Base-by-base conservation (phyloP, 1,140 invertebrate species). In the Megalopta genalis region DNA sequence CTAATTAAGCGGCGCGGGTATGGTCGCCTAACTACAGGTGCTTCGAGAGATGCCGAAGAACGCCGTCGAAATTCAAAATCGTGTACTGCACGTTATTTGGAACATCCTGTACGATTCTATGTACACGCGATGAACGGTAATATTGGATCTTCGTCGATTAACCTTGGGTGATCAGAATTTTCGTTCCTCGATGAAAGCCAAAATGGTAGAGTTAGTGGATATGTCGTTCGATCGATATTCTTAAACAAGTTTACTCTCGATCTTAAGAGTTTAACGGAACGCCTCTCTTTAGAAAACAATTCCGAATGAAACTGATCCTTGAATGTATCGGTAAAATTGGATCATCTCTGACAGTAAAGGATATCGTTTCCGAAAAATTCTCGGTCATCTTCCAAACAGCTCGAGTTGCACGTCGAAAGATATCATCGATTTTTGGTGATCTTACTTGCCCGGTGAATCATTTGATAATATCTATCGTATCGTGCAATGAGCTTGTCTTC, bases 341-440 rank as follows among this genome's bases (percentile, higher is more conserved):
- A 46, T 46, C 7, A 57, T 57, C 54, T 70, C 39, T 52, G 16
- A 77, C 66, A 69, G 65, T 4, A 46, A 67, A 67, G 12, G 12
- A 16, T 57, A 57, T 7, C 49, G 21, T 57, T n/a, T 9, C 12
- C 9, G 25, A 75, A 46, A 14, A 46, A n/a, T 25, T 74, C 16
- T 21, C 39, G 8, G n/a, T 27, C 16, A 37, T 37, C 49, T 37
- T 57, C 18, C n/a, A 27, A 54, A 49, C 23, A 32, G n/a, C 25
- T 74, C 23, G 3, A 25, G 23, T 14, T 16, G 6, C 9, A 66
- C 16, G 25, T 21, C 23, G 23, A 21, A 39, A 64, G 18, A 23
- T 64, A n/a, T 37, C n/a, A 37, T 75, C 23, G 46, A 54, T n/a
- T 18, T 37, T 23, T 8, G 21, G 16, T 25, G 23, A 39, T 42